Percentiles rank a stretch among this genome's conserved stretches.
These are phyloP conservation scores for Petrolisthes manimaculis DNA, from an alignment of 2,888 invertebrate species.

Conservation along the genomic window DNA sequence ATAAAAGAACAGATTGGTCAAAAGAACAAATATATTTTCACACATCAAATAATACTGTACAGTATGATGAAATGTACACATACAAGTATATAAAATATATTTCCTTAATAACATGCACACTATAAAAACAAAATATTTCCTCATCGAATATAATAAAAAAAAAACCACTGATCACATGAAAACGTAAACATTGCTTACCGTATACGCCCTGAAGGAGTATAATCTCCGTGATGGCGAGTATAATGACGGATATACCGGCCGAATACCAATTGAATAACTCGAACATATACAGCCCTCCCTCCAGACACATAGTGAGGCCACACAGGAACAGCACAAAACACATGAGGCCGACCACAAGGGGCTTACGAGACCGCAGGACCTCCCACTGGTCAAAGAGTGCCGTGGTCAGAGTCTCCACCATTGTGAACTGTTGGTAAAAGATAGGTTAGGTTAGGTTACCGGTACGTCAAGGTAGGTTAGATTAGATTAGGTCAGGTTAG, in stretches of 20 bases:
- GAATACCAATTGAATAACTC: constrained; percentile 73
- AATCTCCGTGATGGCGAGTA: constrained; percentile 71
- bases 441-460: too few relatives aligned
- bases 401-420: constrained; percentile 74
- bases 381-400: constrained; percentile 73
- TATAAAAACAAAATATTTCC: too few relatives aligned
- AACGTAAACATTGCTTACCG: constrained; percentile 33
- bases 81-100: too few relatives aligned
- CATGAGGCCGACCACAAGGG: constrained; percentile 69
- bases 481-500: too few relatives aligned
- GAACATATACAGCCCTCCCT: constrained; percentile 73
- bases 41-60: too few relatives aligned
- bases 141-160: not conserved
- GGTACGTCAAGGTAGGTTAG: too few relatives aligned
- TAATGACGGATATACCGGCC: constrained; percentile 69
- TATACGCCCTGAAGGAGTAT: constrained; percentile 68
- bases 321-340: constrained; percentile 66
- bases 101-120: too few relatives aligned
- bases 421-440: constrained; percentile 63
- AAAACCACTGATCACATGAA: not conserved
- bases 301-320: constrained; percentile 67
- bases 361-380: constrained; percentile 69
- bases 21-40: too few relatives aligned
- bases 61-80: too few relatives aligned
- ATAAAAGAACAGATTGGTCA: too few relatives aligned